A percentile compares a stretch with the other conserved stretches of the same genome.
These are phyloP conservation scores for Neogale vison DNA, from an alignment of 2,113 vertebrate genomes.

Conservation along the genomic window DNA sequence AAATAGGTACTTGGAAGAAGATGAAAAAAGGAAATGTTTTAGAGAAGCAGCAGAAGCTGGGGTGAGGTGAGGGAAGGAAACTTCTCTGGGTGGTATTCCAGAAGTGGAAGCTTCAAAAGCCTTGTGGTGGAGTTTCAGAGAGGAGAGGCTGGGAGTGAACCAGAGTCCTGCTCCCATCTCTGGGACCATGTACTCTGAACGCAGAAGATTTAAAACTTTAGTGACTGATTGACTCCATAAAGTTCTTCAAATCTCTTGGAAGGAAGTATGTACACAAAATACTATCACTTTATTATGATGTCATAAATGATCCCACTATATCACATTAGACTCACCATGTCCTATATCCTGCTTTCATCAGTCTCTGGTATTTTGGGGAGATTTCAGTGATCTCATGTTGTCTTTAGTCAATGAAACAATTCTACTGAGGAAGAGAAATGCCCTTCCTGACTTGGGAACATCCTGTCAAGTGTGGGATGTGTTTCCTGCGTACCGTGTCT, in stretches of 20 bases:
- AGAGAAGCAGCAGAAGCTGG: not conserved
- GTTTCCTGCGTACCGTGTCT: slow-evolving; percentile 61
- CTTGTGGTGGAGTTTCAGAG: not conserved
- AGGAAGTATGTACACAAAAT: slow-evolving; percentile 3
- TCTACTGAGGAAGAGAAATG: slow-evolving; percentile 59
- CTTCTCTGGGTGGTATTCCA: not conserved
- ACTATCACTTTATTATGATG: slow-evolving; percentile 46
- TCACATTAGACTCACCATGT: slow-evolving; percentile 45
- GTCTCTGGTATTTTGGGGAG: slow-evolving; percentile 72
- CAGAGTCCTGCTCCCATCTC: not conserved
- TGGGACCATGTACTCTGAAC: not conserved
- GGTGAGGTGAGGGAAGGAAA: not conserved
- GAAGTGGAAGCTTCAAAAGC: not conserved
- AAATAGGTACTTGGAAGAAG: not conserved
- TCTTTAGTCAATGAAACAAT: slow-evolving; percentile 66
- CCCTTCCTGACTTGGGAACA: slow-evolving; percentile 66
- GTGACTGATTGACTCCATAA: not conserved
- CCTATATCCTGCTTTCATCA: slow-evolving; percentile 63
- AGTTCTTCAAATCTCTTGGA: not conserved
- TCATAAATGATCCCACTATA: slow-evolving; percentile 23
- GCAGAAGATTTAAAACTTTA: not conserved
- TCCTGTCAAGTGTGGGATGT: slow-evolving; percentile 74
- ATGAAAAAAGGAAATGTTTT: slow-evolving; percentile 31
- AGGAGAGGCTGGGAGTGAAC: not conserved
- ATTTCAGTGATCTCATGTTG: slow-evolving; percentile 74